These are phyloP conservation scores for Tricholauxania praeusta DNA, from an alignment of 2,888 invertebrate species.

Conservation along the genomic window DNA sequence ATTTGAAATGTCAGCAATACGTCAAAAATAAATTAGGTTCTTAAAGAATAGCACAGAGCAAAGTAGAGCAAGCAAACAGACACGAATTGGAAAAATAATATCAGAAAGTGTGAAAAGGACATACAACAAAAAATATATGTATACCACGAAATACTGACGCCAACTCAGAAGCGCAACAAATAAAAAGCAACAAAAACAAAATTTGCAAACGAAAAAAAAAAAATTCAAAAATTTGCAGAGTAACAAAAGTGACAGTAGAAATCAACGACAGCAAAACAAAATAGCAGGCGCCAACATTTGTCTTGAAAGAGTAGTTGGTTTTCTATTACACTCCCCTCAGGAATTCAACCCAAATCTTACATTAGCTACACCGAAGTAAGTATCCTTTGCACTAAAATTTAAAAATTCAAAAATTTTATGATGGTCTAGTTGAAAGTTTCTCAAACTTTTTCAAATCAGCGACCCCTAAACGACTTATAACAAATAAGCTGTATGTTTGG, in stretches of 20 bases:
- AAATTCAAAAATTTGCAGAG: not conserved
- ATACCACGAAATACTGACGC: not conserved
- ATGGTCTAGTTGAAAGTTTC: no score
- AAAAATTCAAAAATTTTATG: no score
- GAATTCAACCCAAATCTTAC: no score
- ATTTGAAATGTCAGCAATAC: constrained; percentile 16
- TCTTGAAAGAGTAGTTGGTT: no score
- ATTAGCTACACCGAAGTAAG: no score
- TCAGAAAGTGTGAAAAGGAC: no score
- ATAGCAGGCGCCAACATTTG: no score
- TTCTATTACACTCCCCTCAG: no score
- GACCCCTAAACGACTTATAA: no score
- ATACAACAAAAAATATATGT: not conserved
- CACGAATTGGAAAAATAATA: not conserved
- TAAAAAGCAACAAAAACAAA: not conserved
- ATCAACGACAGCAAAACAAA: not conserved
- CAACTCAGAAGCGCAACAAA: constrained; percentile 6
- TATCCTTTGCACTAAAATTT: no score
- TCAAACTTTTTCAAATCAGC: no score
- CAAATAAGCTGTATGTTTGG: no score
- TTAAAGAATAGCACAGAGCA: not conserved
- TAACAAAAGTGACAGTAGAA: not conserved
- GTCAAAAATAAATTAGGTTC: constrained; percentile 21
- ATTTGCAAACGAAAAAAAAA: not conserved
- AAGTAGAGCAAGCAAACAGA: constrained; percentile 9